Percentiles rank a stretch among this genome's conserved stretches.
Evolutionary conservation across 1,140 invertebrate genomes (phyloP).

Genomic region (Zaprionus camerounensis): DNA sequence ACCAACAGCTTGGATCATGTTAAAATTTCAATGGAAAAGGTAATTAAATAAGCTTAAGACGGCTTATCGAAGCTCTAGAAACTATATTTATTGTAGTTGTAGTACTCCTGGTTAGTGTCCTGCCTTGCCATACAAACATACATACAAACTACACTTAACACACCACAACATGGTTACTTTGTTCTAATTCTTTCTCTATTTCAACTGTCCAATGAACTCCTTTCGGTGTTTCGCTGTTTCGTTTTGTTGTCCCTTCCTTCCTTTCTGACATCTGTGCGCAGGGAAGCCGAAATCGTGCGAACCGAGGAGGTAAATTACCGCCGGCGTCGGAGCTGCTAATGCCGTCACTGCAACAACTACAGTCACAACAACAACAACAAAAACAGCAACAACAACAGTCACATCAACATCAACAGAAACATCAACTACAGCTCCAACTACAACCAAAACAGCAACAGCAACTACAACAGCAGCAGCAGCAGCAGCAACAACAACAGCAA

Average conservation of each 20-base stretch:
- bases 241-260: slow-evolving; percentile 39
- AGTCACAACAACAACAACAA: slow-evolving; percentile 50
- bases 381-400: slow-evolving; percentile 27
- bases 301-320: slow-evolving; percentile 65
- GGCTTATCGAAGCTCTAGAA: not conserved
- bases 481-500: slow-evolving; percentile 45
- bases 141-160: slow-evolving; percentile 38
- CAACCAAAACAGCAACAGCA: slow-evolving; percentile 51
- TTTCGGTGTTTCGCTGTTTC: slow-evolving; percentile 51
- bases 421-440: slow-evolving; percentile 56
- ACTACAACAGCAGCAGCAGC: slow-evolving; percentile 47
- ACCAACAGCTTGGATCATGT: slow-evolving; percentile 71
- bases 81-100: slow-evolving; percentile 19
- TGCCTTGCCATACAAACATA: slow-evolving; percentile 31
- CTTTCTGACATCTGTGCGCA: slow-evolving; percentile 34
- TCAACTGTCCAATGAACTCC: slow-evolving; percentile 40
- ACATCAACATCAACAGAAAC: slow-evolving; percentile 53
- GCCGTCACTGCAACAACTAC: slow-evolving; percentile 60
- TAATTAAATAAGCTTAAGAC: slow-evolving; percentile 37
- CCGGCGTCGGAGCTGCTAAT: slow-evolving; percentile 59
- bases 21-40: slow-evolving; percentile 75
- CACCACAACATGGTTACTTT: slow-evolving; percentile 40
- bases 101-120: slow-evolving; percentile 40
- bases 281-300: slow-evolving; percentile 62
- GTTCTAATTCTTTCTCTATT: slow-evolving; percentile 60